These are phyloP conservation scores for Solea senegalensis DNA, from an alignment of 2,113 vertebrate species.

Conservation along the genomic window DNA sequence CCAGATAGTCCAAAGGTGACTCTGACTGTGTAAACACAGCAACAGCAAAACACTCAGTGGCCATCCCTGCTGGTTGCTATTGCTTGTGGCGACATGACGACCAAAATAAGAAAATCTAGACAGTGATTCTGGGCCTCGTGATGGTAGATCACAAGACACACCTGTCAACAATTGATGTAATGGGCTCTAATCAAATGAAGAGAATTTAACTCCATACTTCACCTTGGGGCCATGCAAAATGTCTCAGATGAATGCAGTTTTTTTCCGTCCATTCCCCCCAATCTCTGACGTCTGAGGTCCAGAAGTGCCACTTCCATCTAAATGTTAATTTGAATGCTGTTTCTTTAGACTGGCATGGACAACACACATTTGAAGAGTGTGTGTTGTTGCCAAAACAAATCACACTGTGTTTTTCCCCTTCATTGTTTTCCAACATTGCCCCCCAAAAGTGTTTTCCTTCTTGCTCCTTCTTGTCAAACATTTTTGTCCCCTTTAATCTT, in stretches of 20 bases:
- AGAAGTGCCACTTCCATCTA: conserved; percentile 71
- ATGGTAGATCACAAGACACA: conserved; percentile 52
- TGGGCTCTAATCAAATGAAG: conserved; percentile 59
- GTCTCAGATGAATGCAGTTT: conserved; percentile 61
- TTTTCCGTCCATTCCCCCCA: conserved; percentile 41
- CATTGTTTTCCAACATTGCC: conserved; percentile 35
- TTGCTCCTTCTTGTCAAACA: conserved; percentile 32
- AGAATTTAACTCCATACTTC: conserved; percentile 37
- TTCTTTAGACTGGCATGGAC: conserved; percentile 54
- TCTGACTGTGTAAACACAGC: conserved; percentile 56
- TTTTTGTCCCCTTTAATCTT: conserved; percentile 51
- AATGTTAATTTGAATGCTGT: conserved; percentile 76
- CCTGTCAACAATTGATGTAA: conserved; percentile 77
- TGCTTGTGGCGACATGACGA: conserved; percentile 65
- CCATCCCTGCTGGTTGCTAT: conserved; percentile 62
- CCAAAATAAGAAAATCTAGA: conserved; percentile 71
- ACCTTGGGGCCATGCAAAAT: conserved; percentile 54
- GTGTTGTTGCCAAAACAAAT: conserved; percentile 13
- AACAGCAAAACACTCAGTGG: conserved; percentile 34
- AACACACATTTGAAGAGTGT: conserved; percentile 4
- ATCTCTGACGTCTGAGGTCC: conserved; percentile 57
- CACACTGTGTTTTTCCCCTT: background rate
- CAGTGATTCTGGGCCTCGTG: conserved; percentile 38
- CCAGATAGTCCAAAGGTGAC: conserved; percentile 57
- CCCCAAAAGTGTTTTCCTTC: conserved; percentile 41